Evolutionary conservation across 2,888 invertebrate genomes (phyloP).

Genomic region (Agonopterix subpropinquella): DNA sequence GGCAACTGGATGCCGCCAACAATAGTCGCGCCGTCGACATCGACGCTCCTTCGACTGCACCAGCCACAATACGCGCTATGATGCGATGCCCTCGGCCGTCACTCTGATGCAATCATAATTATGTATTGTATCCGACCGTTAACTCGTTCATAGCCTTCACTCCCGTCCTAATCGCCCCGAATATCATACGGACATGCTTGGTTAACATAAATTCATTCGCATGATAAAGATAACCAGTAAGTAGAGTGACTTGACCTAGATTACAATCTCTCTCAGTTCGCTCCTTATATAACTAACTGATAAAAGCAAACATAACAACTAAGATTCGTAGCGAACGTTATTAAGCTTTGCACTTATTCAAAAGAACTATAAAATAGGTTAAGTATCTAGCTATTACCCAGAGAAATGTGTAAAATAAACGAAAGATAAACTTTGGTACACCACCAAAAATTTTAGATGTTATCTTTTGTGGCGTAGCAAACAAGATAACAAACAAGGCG

Average conservation of each 20-base stretch:
- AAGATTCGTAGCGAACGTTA: slow-evolving; percentile 5
- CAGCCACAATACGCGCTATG: background rate
- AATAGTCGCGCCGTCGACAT: slow-evolving; percentile 65
- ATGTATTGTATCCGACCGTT: background rate
- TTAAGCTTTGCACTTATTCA: slow-evolving; percentile 2
- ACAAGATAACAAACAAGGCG: slow-evolving; percentile 57
- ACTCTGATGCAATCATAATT: background rate
- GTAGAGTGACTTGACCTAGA: slow-evolving; percentile 21
- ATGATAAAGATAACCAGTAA: slow-evolving; percentile 8
- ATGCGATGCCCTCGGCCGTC: background rate
- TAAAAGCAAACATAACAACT: background rate
- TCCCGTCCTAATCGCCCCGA: no score
- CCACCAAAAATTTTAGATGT: slow-evolving; percentile 48
- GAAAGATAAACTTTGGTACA: slow-evolving; percentile 30
- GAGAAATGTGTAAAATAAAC: slow-evolving; percentile 1
- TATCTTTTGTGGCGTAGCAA: slow-evolving; percentile 54
- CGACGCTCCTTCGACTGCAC: slow-evolving; percentile 23
- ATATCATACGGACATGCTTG: no score
- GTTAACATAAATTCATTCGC: background rate
- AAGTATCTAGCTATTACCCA: no score
- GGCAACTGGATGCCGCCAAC: slow-evolving; percentile 73
- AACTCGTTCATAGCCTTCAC: background rate
- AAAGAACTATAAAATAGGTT: background rate
- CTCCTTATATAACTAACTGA: background rate
- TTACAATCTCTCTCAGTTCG: slow-evolving; percentile 14